Percentiles rank a stretch among this genome's conserved stretches.
These are phyloP conservation scores for Heterodera schachtii DNA, from an alignment of 1,140 invertebrate genomes.

Conservation along the genomic window DNA sequence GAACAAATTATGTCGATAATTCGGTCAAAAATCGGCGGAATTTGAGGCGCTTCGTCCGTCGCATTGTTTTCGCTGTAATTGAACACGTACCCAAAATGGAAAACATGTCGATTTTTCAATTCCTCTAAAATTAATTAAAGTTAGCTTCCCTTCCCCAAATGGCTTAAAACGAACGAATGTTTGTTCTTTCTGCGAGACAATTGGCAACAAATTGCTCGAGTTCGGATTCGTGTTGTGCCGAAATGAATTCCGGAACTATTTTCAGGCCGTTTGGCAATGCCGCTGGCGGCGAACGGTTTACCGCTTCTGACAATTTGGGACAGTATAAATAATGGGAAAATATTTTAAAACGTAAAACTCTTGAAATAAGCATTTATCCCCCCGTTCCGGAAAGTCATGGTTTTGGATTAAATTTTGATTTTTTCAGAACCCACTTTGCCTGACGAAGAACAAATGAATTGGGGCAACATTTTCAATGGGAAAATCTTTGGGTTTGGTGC, in stretches of 20 bases:
- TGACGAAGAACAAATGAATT: slow-evolving; percentile 18
- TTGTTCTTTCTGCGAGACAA: background rate
- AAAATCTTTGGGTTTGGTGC: slow-evolving; percentile 23
- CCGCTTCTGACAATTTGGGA: background rate
- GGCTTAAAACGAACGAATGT: background rate
- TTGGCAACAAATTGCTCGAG: slow-evolving; percentile 18
- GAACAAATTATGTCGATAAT: slow-evolving; percentile 72
- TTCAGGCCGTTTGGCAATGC: slow-evolving; percentile 6
- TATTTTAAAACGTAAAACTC: too few relatives aligned
- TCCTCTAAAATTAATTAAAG: slow-evolving; percentile 31
- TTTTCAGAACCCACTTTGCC: too few relatives aligned
- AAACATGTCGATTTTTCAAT: slow-evolving; percentile 83
- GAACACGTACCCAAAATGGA: slow-evolving; percentile 92
- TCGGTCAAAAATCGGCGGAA: slow-evolving; percentile 76
- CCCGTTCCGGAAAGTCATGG: too few relatives aligned
- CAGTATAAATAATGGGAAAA: too few relatives aligned
- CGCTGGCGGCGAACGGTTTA: background rate
- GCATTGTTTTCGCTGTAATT: slow-evolving; percentile 85
- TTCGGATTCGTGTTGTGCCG: background rate
- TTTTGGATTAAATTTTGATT: too few relatives aligned
- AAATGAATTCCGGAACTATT: slow-evolving; percentile 5
- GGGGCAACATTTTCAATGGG: slow-evolving; percentile 9
- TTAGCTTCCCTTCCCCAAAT: background rate
- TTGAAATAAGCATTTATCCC: too few relatives aligned
- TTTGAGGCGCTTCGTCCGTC: slow-evolving; percentile 75